These are phyloP conservation scores for Elymnias hypermnestra DNA, from an alignment of 1,140 invertebrate species.

Conservation along the genomic window DNA sequence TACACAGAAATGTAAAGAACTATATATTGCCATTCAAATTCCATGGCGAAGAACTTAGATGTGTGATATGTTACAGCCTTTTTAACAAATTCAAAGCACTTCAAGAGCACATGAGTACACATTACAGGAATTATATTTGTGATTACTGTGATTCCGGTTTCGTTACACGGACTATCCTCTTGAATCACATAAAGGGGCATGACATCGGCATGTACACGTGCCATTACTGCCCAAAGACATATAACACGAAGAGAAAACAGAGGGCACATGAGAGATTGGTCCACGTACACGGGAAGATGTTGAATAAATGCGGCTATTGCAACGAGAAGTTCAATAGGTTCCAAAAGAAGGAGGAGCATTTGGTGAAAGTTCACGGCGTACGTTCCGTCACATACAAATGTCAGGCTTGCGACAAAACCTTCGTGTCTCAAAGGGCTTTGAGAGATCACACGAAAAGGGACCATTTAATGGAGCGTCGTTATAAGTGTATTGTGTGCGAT, in stretches of 20 bases:
- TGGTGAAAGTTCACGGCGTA: constrained; percentile 10
- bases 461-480: constrained; percentile 24
- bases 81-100: constrained; percentile 29
- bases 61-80: constrained; percentile 21
- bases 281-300: constrained; percentile 22
- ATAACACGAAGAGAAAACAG: constrained; percentile 16
- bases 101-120: constrained; percentile 33
- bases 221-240: constrained; percentile 23
- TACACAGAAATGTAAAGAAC: constrained; percentile 24
- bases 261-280: constrained; percentile 16
- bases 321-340: constrained; percentile 18
- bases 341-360: constrained; percentile 18
- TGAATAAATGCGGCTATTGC: constrained; percentile 24
- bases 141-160: constrained; percentile 27
- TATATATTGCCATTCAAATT: constrained; percentile 31
- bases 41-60: constrained; percentile 14
- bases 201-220: constrained; percentile 21
- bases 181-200: constrained; percentile 22
- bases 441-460: constrained; percentile 20
- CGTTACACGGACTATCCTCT: constrained; percentile 14
- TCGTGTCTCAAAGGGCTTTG: constrained; percentile 12
- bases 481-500: constrained; percentile 42
- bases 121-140: constrained; percentile 30
- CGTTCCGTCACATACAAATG: constrained; percentile 5
- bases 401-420: constrained; percentile 21